phyloP scores from a whole-genome alignment of 2,888 invertebrate genomes.

The Anagyrus pseudococci region DNA sequence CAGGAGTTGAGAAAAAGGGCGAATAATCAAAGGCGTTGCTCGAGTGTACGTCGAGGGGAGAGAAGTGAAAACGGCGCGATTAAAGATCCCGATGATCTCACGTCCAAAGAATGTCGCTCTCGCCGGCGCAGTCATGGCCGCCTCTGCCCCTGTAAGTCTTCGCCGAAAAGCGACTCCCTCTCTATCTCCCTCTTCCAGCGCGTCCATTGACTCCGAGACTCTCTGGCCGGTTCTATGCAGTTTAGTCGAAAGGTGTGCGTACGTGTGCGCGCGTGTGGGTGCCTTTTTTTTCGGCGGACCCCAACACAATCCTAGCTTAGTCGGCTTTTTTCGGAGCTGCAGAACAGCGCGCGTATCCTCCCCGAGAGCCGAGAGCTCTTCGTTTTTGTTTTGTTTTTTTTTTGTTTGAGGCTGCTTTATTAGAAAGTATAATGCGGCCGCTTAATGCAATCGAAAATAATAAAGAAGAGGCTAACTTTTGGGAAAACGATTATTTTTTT shows the following conservation, averaged over 20 bases:
- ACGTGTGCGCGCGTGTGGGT: too few species aligned
- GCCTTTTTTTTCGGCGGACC: too few species aligned
- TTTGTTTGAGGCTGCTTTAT: conserved; percentile 5
- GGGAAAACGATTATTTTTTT: too few species aligned
- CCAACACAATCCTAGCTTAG: conserved; percentile 12
- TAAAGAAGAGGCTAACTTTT: too few species aligned
- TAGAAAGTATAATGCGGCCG: conserved; percentile 25
- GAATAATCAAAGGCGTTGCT: too few species aligned
- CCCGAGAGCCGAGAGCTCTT: background rate
- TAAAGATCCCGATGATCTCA: conserved; percentile 55
- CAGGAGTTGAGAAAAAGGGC: too few species aligned
- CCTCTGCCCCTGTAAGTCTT: conserved; percentile 40
- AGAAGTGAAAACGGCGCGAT: conserved; percentile 22
- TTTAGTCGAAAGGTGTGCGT: conserved; percentile 5
- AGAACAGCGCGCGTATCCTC: too few species aligned
- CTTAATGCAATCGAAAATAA: background rate
- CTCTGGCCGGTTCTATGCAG: conserved; percentile 31
- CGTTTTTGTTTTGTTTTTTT: too few species aligned
- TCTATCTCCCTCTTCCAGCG: conserved; percentile 41
- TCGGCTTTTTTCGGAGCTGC: conserved; percentile 1
- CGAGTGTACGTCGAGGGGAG: too few species aligned
- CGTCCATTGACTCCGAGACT: conserved; percentile 46
- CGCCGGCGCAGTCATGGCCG: conserved; percentile 36
- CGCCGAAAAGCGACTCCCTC: conserved; percentile 56
- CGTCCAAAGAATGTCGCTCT: conserved; percentile 57